Percentiles rank a stretch among this genome's conserved stretches.
phyloP scores from a whole-genome alignment of 2,113 vertebrate species.

The Eurypyga helias region DNA sequence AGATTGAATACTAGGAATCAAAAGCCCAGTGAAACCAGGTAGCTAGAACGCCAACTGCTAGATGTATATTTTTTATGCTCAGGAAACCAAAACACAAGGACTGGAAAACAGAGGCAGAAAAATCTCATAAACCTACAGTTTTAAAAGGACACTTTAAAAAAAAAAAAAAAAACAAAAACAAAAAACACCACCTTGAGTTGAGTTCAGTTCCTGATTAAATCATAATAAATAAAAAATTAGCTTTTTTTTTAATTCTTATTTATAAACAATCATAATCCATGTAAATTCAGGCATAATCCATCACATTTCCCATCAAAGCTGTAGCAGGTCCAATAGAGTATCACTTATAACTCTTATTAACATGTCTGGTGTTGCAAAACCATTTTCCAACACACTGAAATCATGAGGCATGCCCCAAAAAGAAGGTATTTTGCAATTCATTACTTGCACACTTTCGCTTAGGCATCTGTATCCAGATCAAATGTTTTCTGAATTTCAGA shows the following conservation, averaged over 20 bases:
- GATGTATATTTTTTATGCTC: not conserved
- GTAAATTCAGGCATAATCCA: not conserved
- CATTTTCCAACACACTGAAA: not conserved
- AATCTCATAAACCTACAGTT: not conserved
- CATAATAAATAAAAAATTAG: not conserved
- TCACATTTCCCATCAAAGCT: not conserved
- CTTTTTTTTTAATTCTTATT: not conserved
- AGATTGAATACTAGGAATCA: not conserved
- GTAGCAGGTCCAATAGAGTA: not conserved
- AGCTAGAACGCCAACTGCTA: not conserved
- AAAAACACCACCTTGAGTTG: not conserved
- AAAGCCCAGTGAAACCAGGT: not conserved
- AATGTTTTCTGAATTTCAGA: not conserved
- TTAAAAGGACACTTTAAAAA: not conserved
- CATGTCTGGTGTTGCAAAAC: not conserved
- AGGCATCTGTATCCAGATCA: not conserved
- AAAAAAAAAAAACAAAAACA: not conserved
- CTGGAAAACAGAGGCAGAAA: not conserved
- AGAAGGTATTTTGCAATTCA: not conserved
- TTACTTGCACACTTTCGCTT: not conserved
- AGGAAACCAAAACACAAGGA: not conserved
- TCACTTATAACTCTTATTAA: not conserved
- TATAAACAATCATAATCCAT: not conserved
- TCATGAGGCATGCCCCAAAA: not conserved
- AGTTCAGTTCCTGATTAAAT: not conserved